A percentile compares a stretch with the other conserved stretches of the same genome.
Evolutionary conservation across 2,888 invertebrate genomes (phyloP).

Genomic region (Lamellibrachia columna): DNA sequence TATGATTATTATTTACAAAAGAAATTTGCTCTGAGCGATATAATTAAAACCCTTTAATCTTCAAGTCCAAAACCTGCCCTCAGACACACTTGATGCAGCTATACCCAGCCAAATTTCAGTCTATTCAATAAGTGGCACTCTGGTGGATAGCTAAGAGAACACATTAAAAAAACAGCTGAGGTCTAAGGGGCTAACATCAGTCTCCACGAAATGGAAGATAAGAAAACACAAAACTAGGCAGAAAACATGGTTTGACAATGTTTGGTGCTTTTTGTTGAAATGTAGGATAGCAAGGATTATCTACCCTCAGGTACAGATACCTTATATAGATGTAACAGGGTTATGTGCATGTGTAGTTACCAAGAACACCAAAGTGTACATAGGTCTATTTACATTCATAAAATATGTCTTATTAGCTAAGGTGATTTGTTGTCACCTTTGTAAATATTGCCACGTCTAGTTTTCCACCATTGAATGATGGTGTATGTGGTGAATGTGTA

Average conservation of each 20-base stretch:
- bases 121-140: too few species aligned
- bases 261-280: not conserved
- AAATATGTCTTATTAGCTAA: not conserved
- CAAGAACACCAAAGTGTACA: not conserved
- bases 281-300: not conserved
- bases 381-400: slow-evolving; percentile 10
- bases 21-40: not conserved
- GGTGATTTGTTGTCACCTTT: not conserved
- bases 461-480: too few species aligned
- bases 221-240: not conserved
- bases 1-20: not conserved
- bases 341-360: not conserved
- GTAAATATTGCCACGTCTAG: not conserved
- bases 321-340: not conserved
- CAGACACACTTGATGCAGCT: too few species aligned
- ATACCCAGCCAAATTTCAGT: too few species aligned
- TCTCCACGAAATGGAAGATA: not conserved
- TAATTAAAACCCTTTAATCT: too few species aligned
- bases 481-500: not conserved
- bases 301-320: not conserved
- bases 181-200: not conserved
- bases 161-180: not conserved
- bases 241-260: not conserved
- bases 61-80: too few species aligned
- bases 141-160: too few species aligned